phyloP scores from a whole-genome alignment of 2,888 invertebrate species.

The Hirtodrosophila confusa region DNA sequence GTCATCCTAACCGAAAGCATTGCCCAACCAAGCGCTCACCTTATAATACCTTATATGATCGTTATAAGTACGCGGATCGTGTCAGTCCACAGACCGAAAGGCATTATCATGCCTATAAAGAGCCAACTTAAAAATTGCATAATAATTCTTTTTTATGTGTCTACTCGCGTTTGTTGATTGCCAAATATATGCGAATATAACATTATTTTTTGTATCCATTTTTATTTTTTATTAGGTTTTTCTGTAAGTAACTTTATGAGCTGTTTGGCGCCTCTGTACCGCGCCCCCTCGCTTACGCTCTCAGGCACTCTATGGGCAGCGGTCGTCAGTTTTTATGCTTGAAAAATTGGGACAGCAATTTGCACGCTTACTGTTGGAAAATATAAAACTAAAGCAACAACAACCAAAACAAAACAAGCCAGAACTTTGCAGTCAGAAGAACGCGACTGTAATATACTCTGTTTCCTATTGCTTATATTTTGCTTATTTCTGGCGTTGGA shows the following conservation, averaged over 20 bases:
- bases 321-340: slow-evolving; percentile 71
- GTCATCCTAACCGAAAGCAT: slow-evolving; percentile 17
- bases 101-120: slow-evolving; percentile 56
- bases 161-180: slow-evolving; percentile 49
- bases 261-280: slow-evolving; percentile 15
- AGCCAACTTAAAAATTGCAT: slow-evolving; percentile 53
- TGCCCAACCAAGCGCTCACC: slow-evolving; percentile 34
- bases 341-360: slow-evolving; percentile 79
- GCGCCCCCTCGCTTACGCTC: background rate
- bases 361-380: slow-evolving; percentile 62
- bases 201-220: slow-evolving; percentile 24
- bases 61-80: slow-evolving; percentile 10
- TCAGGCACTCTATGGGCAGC: slow-evolving; percentile 12
- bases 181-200: slow-evolving; percentile 45
- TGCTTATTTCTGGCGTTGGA: no score
- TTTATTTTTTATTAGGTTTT: slow-evolving; percentile 15
- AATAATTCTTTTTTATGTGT: slow-evolving; percentile 75
- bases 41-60: slow-evolving; percentile 16
- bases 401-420: slow-evolving; percentile 15
- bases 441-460: no score
- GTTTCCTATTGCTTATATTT: no score
- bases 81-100: slow-evolving; percentile 17
- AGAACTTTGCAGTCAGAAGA: no score
- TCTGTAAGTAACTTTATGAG: slow-evolving; percentile 43
- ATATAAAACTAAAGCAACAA: slow-evolving; percentile 24